Conservation (phyloP, 2,888 invertebrate genomes). For the Hirudinaria manillensis region DNA sequence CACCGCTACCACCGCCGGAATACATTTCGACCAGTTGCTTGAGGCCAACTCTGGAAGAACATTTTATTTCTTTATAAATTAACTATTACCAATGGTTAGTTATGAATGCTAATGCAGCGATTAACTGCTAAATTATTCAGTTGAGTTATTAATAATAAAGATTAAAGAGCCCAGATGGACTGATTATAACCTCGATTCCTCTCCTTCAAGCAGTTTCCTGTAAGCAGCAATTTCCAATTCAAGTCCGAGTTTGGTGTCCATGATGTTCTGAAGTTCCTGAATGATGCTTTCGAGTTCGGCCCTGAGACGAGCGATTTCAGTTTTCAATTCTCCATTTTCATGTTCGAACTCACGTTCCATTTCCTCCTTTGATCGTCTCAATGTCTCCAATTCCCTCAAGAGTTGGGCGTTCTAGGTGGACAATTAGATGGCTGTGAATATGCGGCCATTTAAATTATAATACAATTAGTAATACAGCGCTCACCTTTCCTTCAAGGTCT, state of each 20-base stretch:
- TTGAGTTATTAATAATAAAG: too few species aligned
- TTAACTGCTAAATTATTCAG: too few species aligned
- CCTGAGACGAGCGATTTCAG: constrained; percentile 47
- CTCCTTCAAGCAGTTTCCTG: constrained; percentile 59
- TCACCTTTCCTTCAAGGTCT: constrained; percentile 57
- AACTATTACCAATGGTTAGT: too few species aligned
- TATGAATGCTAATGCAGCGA: too few species aligned
- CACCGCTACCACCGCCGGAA: constrained; percentile 13
- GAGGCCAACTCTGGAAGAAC: constrained; percentile 15
- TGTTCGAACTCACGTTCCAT: constrained; percentile 51
- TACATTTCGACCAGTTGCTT: constrained; percentile 27
- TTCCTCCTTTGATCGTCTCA: constrained; percentile 46
- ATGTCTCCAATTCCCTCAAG: constrained; percentile 56
- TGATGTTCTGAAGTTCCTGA: constrained; percentile 53
- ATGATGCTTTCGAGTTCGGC: constrained; percentile 52
- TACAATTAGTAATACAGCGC: constrained; percentile 29
- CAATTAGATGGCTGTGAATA: not conserved
- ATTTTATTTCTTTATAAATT: not conserved
- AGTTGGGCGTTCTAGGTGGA: constrained; percentile 54
- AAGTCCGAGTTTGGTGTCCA: constrained; percentile 58
- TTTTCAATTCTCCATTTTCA: constrained; percentile 55
- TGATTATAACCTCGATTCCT: constrained; percentile 55
- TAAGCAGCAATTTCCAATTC: constrained; percentile 60
- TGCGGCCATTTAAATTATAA: not conserved
- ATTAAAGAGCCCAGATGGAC: too few species aligned